phyloP scores from a whole-genome alignment of 2,888 invertebrate genomes.

The Chrysomela aeneicollis region DNA sequence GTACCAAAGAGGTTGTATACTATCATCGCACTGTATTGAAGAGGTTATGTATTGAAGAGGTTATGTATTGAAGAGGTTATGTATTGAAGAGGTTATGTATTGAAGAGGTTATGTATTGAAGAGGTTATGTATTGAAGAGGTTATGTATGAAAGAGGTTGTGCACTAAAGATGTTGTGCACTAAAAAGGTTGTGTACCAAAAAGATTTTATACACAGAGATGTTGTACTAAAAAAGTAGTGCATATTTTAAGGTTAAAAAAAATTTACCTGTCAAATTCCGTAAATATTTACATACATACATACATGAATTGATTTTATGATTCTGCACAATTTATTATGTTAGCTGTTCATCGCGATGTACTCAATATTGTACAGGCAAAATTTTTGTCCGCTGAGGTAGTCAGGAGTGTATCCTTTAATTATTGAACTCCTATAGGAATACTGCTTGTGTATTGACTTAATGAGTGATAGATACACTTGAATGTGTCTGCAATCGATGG shows the following conservation, averaged over 20 bases:
- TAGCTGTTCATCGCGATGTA: slow-evolving; percentile 55
- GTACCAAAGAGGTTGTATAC: no score
- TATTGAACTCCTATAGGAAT: not conserved
- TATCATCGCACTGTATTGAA: no score
- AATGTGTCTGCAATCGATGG: slow-evolving; percentile 60
- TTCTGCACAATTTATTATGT: slow-evolving; percentile 44
- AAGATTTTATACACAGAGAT: no score
- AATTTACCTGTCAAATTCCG: slow-evolving; percentile 2
- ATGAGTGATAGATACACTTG: slow-evolving; percentile 56
- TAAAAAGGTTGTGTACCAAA: no score
- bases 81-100: no score
- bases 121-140: no score
- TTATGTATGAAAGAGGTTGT: no score
- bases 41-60: no score
- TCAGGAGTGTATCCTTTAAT: slow-evolving; percentile 66
- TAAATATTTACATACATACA: slow-evolving; percentile 29
- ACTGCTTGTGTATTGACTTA: slow-evolving; percentile 43
- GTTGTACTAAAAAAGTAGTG: no score
- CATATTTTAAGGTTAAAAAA: slow-evolving; percentile 28
- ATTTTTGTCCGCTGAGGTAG: slow-evolving; percentile 66
- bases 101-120: no score
- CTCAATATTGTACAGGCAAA: slow-evolving; percentile 66
- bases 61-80: no score
- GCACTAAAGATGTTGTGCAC: no score
- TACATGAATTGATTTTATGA: slow-evolving; percentile 29